Evolutionary conservation across 2,113 vertebrate genomes (phyloP), one percentile per base, ranked within the genome.

Genomic region (Varanus salvator): DNA sequence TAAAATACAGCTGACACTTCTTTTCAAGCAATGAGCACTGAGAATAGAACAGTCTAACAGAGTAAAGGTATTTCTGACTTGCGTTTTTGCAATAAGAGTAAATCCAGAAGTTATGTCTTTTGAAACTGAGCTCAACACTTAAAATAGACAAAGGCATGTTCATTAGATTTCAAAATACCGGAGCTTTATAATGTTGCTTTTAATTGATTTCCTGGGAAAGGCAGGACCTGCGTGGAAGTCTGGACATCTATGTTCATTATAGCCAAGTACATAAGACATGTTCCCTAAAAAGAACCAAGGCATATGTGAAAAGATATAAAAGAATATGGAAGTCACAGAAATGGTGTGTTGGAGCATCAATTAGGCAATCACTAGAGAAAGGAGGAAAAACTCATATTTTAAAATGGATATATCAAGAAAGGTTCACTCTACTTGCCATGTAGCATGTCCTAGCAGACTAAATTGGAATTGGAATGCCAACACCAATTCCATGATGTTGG

Each of bases 1-100:
- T 97, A 98, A 98, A 98, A 98, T 98, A 97, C 96, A 97, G 97
- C 97, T 98, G 97, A 97, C 97, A 97, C 95, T 95, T 97, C 95
- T 96, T 95, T 95, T 97, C 95, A 97, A 97, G 97, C 95, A 97
- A 97, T 96, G 93, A 97, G 89, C 92, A 95, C 93, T 90, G 95
- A 96, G 96, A 95, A 97, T 82, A 95, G 96, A 93, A 85, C 76
- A 80, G 93, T 92, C 93, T 96, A 97, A 97, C 96, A 96, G 96
- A 95, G 96, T 96, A 97, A 96, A 97, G 96, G 97, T 97, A 95
- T 97, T 97, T 96, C 94, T 97, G 93, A 93, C 96, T 97, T 97
- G 97, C 97, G 95, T 97, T 96, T 1, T 87, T 80, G 83, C 94
- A 97, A 92, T 94, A 95, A 96, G 95, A 96, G 95, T 95, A 97